Percentiles rank a stretch among this genome's conserved stretches.
Conservation (phyloP, 2,888 invertebrate species). For the Acanthacorydalis orientalis region DNA sequence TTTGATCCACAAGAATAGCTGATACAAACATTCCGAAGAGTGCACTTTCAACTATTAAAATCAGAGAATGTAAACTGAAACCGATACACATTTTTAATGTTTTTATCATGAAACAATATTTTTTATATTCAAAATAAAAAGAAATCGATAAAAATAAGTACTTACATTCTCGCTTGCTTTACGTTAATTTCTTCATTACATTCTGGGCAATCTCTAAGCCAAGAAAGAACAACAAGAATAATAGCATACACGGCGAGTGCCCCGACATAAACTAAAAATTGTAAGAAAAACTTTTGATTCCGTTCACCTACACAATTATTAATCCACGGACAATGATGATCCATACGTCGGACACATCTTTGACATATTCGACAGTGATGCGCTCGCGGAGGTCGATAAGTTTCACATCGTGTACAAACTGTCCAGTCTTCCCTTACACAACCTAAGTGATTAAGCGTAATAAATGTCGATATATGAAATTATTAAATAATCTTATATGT, state of each 20-base stretch:
- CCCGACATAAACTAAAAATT: conserved; percentile 70
- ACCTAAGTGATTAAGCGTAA: conserved; percentile 15
- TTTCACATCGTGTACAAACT: conserved; percentile 63
- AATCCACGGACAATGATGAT: conserved; percentile 83
- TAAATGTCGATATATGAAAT: background rate
- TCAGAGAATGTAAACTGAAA: conserved; percentile 66
- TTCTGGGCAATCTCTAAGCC: conserved; percentile 51
- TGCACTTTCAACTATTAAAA: conserved; percentile 62
- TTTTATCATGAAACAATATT: background rate
- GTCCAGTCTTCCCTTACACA: conserved; percentile 55
- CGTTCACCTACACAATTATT: conserved; percentile 87
- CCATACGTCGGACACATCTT: conserved; percentile 64
- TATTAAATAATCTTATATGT: background rate
- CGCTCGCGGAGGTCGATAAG: conserved; percentile 66
- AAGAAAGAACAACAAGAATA: conserved; percentile 50
- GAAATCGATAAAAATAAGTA: too few relatives aligned
- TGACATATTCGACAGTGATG: conserved; percentile 81
- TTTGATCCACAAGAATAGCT: conserved; percentile 72
- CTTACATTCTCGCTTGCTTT: conserved; percentile 61
- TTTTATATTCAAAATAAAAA: conserved; percentile 7
- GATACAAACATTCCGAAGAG: conserved; percentile 79
- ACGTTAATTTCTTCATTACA: conserved; percentile 45
- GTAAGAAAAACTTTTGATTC: conserved; percentile 83
- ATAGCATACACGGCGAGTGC: conserved; percentile 47
- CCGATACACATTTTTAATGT: background rate